Evolutionary conservation across 2,113 vertebrate species (phyloP), one percentile per base, ranked within the genome.

Genomic region (Nesoenas mayeri): DNA sequence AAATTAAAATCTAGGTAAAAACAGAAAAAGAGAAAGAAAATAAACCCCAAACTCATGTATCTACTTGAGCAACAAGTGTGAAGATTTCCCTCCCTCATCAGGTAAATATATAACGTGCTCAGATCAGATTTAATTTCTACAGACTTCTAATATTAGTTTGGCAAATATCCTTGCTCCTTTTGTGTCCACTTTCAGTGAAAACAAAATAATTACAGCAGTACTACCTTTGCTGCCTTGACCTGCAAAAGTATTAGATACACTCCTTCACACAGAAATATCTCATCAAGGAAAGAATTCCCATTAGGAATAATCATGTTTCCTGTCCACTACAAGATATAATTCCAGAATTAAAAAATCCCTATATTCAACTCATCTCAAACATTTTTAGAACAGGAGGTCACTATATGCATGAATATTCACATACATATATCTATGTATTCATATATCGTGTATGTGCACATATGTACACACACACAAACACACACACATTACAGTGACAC

Each of bases 1-100:
- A 95, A 95, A 97, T 95, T 96, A 97, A 96, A 97, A 97, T 95
- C 96, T 97, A 86, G 44, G 77, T 86, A 71, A 47, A 89, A 61
- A 21, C 17, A 67, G 31, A 3, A 31, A 71, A 67, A 88, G n/a
- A 61, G 5, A 58, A 73, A 57, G 40, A 74, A 95, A 93, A 85
- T 29, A 90, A 78, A 81, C 69, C 36, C 61, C 48, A 95, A 91
- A 93, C 62, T 93, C 82, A 78, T 1, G 8, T 64, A 93, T 71
- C 56, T 84, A 80, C 57, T 79, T 87, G 26, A 95, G 91, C 69
- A 95, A 89, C 64, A 92, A 79, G 85, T 94, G 80, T 93, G 80
- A 94, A 87, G 83, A 91, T 81, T 93, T 89, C 40, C 73, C 77
- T 91, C 77, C 54, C 53, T 91, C 93, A 81, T 71, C 83, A 95